These are phyloP conservation scores for Drosophila austrosaltans DNA, from an alignment of 2,888 invertebrate genomes.

Conservation along the genomic window DNA sequence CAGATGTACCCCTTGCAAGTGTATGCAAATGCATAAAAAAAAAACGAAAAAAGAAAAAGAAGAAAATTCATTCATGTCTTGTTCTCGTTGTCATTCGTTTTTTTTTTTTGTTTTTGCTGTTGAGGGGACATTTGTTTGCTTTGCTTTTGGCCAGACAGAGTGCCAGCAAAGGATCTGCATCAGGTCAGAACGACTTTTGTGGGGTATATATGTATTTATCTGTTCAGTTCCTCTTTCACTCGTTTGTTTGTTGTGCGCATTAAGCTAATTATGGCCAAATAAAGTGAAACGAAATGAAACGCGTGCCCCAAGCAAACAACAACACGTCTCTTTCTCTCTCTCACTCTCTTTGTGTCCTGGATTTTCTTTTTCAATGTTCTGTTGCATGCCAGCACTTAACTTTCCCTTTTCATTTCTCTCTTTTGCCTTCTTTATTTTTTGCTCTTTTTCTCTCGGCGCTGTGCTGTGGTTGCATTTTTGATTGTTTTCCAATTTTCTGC, in stretches of 20 bases:
- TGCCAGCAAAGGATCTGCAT: slow-evolving; percentile 60
- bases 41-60: too few relatives aligned
- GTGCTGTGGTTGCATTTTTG: slow-evolving; percentile 56
- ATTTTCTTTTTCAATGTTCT: slow-evolving; percentile 9
- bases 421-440: slow-evolving; percentile 19
- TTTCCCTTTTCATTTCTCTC: slow-evolving; percentile 36
- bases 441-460: not conserved
- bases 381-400: slow-evolving; percentile 66
- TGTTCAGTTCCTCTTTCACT: slow-evolving; percentile 23
- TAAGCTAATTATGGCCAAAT: slow-evolving; percentile 79
- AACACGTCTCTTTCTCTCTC: not conserved
- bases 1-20: not conserved
- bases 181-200: slow-evolving; percentile 30
- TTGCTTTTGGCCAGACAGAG: slow-evolving; percentile 57
- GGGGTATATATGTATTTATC: not conserved
- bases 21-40: slow-evolving; percentile 4
- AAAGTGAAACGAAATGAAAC: slow-evolving; percentile 68
- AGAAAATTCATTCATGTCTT: not conserved
- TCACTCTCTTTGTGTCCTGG: not conserved
- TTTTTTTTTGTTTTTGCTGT: slow-evolving; percentile 24
- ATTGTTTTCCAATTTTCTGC: slow-evolving; percentile 83
- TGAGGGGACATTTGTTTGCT: slow-evolving; percentile 61
- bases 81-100: not conserved
- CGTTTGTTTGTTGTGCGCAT: slow-evolving; percentile 73
- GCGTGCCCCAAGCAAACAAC: slow-evolving; percentile 58